Evolutionary conservation across 2,888 invertebrate genomes (phyloP), one percentile per base, ranked within the genome.

Genomic region (Papilio protenor): DNA sequence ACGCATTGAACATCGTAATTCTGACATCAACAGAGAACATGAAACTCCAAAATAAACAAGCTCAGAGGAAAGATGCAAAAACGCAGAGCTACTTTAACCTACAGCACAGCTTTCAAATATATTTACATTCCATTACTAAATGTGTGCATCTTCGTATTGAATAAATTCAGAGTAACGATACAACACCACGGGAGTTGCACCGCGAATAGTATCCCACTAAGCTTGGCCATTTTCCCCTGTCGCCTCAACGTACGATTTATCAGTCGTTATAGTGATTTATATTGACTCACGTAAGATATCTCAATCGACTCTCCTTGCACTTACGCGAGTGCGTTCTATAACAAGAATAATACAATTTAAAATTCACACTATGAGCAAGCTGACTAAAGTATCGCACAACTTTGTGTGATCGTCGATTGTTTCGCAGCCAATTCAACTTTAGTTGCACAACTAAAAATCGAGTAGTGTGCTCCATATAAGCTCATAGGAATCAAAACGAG

Each of bases 201-300:
- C 75, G 69, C 70, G 57, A 75, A 70, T 57, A 49, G 76, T 76
- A 61, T 52, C 64, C 76, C 72, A 76, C 76, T 76, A 76, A 52
- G 76, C 76, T 72, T 76, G 33, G 72, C 76, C 40, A 72, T 76
- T 76, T 72, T 76, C 61, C 49, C 76, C 72, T 76, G 76, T 76
- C 76, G 52, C 71, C 72, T 27, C n/a, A 76, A 61, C 61, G 61
- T 76, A 71, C 64, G 76, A 76, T 76, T 76, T 76, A 76, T 76
- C 76, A 76, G 76, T 72, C 72, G 76, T 76, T 76, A 76, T 72
- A 72, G 72, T 76, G 76, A 76, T 76, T 76, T 72, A 71, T 76
- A 72, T 61, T 52, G 76, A 72, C 76, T 71, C 21, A 40, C 27
- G 40, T 49, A 64, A 76, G 76, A 76, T 76, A 76, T 76, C 76